A percentile compares a stretch with the other conserved stretches of the same genome.
phyloP scores from a whole-genome alignment of 2,797 vertebrate species.

The Coendou prehensilis region DNA sequence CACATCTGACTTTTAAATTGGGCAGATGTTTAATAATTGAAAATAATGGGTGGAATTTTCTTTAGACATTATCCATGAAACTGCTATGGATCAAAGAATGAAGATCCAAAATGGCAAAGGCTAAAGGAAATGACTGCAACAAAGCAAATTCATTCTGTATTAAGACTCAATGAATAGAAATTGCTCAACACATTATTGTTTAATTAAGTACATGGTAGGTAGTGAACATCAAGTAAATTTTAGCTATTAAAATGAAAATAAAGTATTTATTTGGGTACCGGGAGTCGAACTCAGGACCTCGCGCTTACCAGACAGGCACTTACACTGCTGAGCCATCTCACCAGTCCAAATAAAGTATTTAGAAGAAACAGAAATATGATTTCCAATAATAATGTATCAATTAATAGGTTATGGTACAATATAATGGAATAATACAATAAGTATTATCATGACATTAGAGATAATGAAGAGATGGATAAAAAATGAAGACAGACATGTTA shows the following conservation, averaged over 20 bases:
- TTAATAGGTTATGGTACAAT: neutral
- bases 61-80: neutral
- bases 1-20: neutral
- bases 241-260: neutral
- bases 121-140: neutral
- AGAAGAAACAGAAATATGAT: slow-evolving; percentile 18
- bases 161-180: neutral
- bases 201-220: neutral
- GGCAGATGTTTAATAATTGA: neutral
- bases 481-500: neutral
- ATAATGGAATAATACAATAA: neutral
- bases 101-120: neutral
- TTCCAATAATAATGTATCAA: neutral
- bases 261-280: neutral
- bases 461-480: neutral
- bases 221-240: neutral
- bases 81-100: neutral
- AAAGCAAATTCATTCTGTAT: neutral
- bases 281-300: too few relatives aligned
- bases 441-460: neutral
- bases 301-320: too few relatives aligned
- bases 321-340: too few relatives aligned
- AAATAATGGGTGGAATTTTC: neutral
- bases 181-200: neutral
- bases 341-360: neutral